These are phyloP conservation scores for Zosterops borbonicus DNA, from an alignment of 2,113 vertebrate species.

Conservation along the genomic window DNA sequence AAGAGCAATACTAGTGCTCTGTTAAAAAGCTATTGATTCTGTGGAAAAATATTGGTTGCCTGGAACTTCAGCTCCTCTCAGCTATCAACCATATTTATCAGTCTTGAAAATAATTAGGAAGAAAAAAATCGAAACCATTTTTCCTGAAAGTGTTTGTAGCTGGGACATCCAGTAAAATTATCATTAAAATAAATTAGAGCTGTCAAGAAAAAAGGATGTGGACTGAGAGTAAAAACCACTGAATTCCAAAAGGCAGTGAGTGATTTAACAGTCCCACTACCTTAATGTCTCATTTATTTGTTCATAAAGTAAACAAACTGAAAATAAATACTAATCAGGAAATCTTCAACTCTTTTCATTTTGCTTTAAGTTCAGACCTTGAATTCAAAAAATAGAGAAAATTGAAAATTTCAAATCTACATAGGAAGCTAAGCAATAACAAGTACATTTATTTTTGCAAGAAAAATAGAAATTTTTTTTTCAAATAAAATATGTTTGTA, in stretches of 20 bases:
- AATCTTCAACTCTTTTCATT: background rate
- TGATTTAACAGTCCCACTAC: background rate
- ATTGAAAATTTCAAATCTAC: background rate
- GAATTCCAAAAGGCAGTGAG: background rate
- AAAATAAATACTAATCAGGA: background rate
- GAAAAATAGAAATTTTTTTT: background rate
- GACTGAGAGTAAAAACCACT: background rate
- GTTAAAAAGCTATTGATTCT: conserved; percentile 5
- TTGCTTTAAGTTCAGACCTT: background rate
- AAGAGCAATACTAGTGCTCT: background rate
- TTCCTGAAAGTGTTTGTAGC: background rate
- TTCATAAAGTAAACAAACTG: background rate
- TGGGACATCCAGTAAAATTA: background rate
- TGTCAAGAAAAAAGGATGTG: background rate
- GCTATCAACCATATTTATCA: background rate
- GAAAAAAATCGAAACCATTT: background rate
- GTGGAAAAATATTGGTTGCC: background rate
- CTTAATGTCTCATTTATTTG: background rate
- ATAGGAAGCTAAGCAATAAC: background rate
- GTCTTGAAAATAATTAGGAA: background rate
- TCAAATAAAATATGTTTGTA: background rate
- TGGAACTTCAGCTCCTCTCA: background rate
- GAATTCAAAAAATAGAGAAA: background rate
- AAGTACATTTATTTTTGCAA: background rate
- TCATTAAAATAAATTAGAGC: background rate